These are phyloP conservation scores for Drosophila bifasciata DNA, from an alignment of 1,140 invertebrate species.

Conservation along the genomic window DNA sequence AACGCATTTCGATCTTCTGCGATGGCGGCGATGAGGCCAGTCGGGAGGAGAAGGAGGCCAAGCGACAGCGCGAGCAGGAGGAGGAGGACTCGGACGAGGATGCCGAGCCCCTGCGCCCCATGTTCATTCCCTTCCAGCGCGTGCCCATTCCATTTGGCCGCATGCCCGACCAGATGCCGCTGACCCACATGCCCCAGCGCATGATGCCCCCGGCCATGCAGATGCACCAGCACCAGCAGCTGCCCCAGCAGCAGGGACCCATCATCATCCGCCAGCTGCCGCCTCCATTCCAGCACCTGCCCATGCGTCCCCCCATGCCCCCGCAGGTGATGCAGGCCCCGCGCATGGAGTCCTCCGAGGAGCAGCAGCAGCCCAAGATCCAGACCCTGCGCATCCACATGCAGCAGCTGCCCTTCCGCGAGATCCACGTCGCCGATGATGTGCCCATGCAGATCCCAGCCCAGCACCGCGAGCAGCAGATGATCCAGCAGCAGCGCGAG, in stretches of 20 bases:
- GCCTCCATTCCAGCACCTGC: constrained; percentile 83
- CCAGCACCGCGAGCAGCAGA: constrained; percentile 53
- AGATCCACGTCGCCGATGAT: constrained; percentile 78
- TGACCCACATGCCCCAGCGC: constrained; percentile 83
- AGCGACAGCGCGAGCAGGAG: constrained; percentile 67
- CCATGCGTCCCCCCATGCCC: constrained; percentile 83
- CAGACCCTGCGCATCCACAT: constrained; percentile 83
- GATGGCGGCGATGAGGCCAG: constrained; percentile 87
- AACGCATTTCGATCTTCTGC: constrained; percentile 93
- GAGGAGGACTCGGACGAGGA: constrained; percentile 77
- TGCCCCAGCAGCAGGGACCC: constrained; percentile 66
- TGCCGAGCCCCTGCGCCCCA: constrained; percentile 73
- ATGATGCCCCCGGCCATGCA: constrained; percentile 81
- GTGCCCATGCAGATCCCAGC: constrained; percentile 73
- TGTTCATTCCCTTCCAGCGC: constrained; percentile 83
- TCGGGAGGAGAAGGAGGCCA: constrained; percentile 51
- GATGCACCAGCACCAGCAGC: constrained; percentile 65
- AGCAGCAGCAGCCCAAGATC: constrained; percentile 65
- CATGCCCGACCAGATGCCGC: constrained; percentile 80
- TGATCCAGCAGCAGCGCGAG: constrained; percentile 29
- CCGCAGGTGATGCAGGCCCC: constrained; percentile 83
- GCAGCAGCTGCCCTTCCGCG: constrained; percentile 81
- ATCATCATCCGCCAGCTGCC: constrained; percentile 70
- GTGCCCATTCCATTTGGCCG: constrained; percentile 81
- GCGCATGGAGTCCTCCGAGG: constrained; percentile 75